Base-by-base conservation (phyloP, 2,797 vertebrate genomes). In the Poecilia picta region DNA sequence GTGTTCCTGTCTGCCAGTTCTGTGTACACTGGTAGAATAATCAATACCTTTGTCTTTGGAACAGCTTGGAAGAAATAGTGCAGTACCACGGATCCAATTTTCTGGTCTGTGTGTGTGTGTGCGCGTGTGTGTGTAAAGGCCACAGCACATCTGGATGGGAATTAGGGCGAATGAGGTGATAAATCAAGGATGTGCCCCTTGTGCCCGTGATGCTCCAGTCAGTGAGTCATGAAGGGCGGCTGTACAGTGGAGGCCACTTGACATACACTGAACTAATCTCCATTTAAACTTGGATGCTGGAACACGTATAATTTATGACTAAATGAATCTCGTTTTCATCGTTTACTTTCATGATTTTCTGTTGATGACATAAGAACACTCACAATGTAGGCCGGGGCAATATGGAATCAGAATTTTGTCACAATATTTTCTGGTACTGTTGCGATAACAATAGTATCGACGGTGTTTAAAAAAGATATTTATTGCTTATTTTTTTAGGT, bases 201-300 rank as follows among this genome's bases (percentile, higher is more conserved):
- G 89, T 90, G 91, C 87, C 90, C 66, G 78, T 66, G 90, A 89
- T 85, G 91, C 90, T 92, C 83, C 89, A 95, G 93, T 91, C 94
- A 95, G 89, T 75, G 91, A 95, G 94, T 71, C 95, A 96, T 95
- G 95, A 96, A 96, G 95, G 95, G 92, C 95, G 94, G 88, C 85
- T 78, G 87, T 85, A 85, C 83, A 81, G 87, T 36, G 75, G 81
- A 85, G 89, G 75, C 78, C 73, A 25, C 73, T 86, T 84, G 70
- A 86, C 83, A 75, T 70, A 73, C 72, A 75, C 77, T 74, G 53
- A 86, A 83, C 87, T 89, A 84, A 88, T 89, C 86, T 87, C 87
- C 81, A 85, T 88, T 82, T 81, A 77, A 47, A 87, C 39, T 3
- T 81, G 76, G 82, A 13, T n/a, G 78, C 80, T 53, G 75, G 2